Percentiles rank a stretch among this genome's conserved stretches.
phyloP scores from a whole-genome alignment of 2,113 vertebrate species.

The Zingel zingel region DNA sequence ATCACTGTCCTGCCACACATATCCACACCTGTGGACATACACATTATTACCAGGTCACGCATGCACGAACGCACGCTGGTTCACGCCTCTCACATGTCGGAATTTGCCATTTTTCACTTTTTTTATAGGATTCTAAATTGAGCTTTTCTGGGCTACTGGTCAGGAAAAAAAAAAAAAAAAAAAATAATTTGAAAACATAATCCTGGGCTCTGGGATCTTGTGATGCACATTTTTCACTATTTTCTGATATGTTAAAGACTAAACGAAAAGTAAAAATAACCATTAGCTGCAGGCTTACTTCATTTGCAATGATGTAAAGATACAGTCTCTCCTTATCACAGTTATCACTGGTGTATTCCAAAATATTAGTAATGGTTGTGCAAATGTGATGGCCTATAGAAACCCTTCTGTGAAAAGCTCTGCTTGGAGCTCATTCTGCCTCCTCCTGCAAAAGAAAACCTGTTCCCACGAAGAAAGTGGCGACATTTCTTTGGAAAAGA shows the following conservation, averaged over 20 bases:
- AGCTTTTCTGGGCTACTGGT: neutral
- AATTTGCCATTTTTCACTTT: neutral
- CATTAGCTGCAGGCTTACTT: neutral
- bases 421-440: neutral
- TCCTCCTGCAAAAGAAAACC: slow-evolving; percentile 3
- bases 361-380: neutral
- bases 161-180: too few species aligned
- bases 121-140: neutral
- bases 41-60: neutral
- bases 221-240: too few species aligned
- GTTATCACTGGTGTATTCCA: neutral
- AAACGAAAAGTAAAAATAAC: neutral
- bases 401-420: neutral
- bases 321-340: neutral
- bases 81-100: neutral
- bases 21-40: slow-evolving; percentile 88
- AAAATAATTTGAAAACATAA: too few species aligned
- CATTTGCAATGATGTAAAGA: neutral
- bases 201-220: too few species aligned
- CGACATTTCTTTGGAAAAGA: neutral
- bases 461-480: neutral
- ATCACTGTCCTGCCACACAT: slow-evolving; percentile 94
- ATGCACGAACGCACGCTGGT: neutral
- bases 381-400: neutral
- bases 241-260: too few species aligned